These are phyloP conservation scores for Varanus komodoensis DNA, from an alignment of 2,113 vertebrate genomes.

Conservation along the genomic window DNA sequence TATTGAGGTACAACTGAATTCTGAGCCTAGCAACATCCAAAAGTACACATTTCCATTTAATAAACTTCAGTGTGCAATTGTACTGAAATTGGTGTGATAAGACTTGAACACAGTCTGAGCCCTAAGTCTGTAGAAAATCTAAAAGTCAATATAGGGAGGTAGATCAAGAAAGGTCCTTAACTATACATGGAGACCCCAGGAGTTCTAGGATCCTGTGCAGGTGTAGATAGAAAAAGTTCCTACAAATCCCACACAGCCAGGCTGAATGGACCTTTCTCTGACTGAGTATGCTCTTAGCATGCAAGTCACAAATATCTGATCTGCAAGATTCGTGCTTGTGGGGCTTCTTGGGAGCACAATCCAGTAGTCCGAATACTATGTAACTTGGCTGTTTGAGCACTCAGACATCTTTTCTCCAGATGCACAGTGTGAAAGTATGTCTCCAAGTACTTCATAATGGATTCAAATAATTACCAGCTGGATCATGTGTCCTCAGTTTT, in stretches of 20 bases:
- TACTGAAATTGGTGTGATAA: constrained; percentile 35
- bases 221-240: too few species aligned
- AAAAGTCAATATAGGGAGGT: neutral
- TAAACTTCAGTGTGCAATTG: constrained; percentile 35
- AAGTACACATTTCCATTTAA: constrained; percentile 27
- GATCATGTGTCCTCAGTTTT: neutral
- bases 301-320: neutral
- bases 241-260: too few species aligned
- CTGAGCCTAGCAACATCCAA: constrained; percentile 29
- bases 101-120: neutral
- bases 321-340: neutral
- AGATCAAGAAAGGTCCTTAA: constrained; percentile 11
- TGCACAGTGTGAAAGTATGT: neutral
- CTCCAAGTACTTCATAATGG: too few species aligned
- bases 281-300: neutral
- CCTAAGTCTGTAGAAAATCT: constrained; percentile 37
- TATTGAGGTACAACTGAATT: neutral
- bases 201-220: neutral
- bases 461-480: neutral
- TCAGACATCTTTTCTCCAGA: neutral
- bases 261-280: too few species aligned
- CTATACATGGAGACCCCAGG: neutral
- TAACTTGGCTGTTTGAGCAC: neutral
- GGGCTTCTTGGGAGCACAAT: neutral
- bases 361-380: neutral